Evolutionary conservation across 2,888 invertebrate genomes (phyloP).

Genomic region (Ypsolopha scabrella): DNA sequence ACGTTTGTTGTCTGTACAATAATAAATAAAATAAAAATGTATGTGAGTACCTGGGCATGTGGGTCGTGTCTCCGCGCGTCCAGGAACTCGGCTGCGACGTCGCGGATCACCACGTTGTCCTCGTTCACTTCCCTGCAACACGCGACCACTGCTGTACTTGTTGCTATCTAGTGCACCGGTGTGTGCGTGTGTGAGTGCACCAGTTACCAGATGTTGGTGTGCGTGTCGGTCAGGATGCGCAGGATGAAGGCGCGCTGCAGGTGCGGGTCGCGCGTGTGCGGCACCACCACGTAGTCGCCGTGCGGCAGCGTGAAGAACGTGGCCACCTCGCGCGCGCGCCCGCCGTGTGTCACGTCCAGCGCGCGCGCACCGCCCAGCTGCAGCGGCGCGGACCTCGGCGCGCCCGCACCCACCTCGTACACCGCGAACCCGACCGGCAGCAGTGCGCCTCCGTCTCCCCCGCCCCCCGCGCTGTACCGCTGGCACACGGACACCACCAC

Average conservation of each 20-base stretch:
- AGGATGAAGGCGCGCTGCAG: constrained; percentile 78
- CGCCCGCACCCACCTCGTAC: constrained; percentile 71
- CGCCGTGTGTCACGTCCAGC: constrained; percentile 76
- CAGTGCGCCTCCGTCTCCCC: constrained; percentile 50
- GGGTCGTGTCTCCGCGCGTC: constrained; percentile 48
- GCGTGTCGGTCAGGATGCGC: constrained; percentile 78
- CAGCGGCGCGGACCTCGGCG: constrained; percentile 15
- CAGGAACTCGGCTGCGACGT: constrained; percentile 71
- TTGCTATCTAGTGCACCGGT: no score
- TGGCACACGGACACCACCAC: constrained; percentile 80
- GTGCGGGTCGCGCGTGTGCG: constrained; percentile 76
- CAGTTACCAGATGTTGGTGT: constrained; percentile 77
- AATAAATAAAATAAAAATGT: no score
- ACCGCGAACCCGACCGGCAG: constrained; percentile 79
- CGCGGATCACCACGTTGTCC: constrained; percentile 77
- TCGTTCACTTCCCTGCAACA: constrained; percentile 79
- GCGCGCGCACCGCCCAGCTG: constrained; percentile 49
- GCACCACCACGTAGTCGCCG: constrained; percentile 80
- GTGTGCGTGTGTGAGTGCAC: background rate
- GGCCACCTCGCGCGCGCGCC: constrained; percentile 75
- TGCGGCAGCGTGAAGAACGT: constrained; percentile 81
- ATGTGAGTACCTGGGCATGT: background rate
- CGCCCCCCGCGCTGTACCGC: constrained; percentile 66
- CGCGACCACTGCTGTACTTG: no score
- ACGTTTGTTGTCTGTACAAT: no score